phyloP scores from a whole-genome alignment of 2,888 invertebrate species.

The Drosophila antonietae region DNA sequence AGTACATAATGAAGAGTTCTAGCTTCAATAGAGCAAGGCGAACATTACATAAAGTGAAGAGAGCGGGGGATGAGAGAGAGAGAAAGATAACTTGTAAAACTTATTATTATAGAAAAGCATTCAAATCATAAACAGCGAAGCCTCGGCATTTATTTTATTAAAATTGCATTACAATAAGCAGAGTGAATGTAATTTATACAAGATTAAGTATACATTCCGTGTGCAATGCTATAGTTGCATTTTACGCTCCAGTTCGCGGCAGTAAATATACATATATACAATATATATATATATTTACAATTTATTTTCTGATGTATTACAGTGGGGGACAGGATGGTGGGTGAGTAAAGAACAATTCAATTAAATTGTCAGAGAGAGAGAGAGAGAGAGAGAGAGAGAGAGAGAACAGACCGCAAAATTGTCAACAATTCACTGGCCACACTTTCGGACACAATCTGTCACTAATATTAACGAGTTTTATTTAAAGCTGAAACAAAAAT shows the following conservation, averaged over 20 bases:
- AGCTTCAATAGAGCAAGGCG: background rate
- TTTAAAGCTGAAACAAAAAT: slow-evolving; percentile 30
- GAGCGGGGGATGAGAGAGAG: no score
- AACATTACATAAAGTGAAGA: no score
- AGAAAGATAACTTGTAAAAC: background rate
- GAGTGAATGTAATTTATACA: slow-evolving; percentile 3
- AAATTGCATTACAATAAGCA: slow-evolving; percentile 4
- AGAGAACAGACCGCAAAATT: slow-evolving; percentile 47
- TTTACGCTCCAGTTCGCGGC: background rate
- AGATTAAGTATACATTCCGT: background rate
- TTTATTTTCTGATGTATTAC: slow-evolving; percentile 3
- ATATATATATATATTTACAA: no score
- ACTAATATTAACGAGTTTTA: slow-evolving; percentile 48
- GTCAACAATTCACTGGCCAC: slow-evolving; percentile 42
- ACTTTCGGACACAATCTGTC: slow-evolving; percentile 49
- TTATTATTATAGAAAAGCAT: background rate
- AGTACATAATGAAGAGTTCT: background rate
- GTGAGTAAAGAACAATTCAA: slow-evolving; percentile 49
- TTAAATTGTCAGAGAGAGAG: slow-evolving; percentile 59
- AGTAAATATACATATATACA: no score
- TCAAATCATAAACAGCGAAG: no score
- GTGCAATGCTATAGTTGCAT: background rate
- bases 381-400: no score
- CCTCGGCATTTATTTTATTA: slow-evolving; percentile 1
- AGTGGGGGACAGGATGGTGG: background rate